Evolutionary conservation across 2,888 invertebrate genomes (phyloP).

Genomic region (Diaperis boleti): DNA sequence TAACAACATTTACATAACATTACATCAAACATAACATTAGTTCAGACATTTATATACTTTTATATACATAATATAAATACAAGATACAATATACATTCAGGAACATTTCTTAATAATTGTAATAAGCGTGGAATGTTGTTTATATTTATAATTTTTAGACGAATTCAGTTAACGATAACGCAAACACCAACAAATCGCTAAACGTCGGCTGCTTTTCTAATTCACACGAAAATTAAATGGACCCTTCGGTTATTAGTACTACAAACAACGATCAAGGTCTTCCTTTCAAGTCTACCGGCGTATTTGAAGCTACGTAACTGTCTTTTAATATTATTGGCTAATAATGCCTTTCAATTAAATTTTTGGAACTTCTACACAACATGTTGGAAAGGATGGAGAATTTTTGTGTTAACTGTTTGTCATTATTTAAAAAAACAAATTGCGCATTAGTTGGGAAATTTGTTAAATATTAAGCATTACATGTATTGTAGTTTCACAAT

Average conservation of each 20-base stretch:
- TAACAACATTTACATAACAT: conserved; percentile 53
- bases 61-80: conserved; percentile 55
- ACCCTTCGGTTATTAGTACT: neutral
- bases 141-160: conserved; percentile 35
- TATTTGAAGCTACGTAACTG: no score
- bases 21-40: conserved; percentile 55
- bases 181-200: conserved; percentile 33
- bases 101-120: conserved; percentile 61
- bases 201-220: conserved; percentile 1
- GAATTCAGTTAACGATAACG: conserved; percentile 17
- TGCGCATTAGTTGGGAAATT: neutral
- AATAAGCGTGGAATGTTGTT: conserved; percentile 62
- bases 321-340: no score
- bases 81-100: conserved; percentile 59
- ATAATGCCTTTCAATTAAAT: no score
- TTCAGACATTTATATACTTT: conserved; percentile 52
- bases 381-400: no score
- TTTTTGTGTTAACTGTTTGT: no score
- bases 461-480: no score
- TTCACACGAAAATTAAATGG: conserved; percentile 22
- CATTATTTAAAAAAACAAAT: neutral
- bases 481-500: no score
- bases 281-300: no score
- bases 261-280: neutral
- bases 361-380: no score